Evolutionary conservation across 2,113 vertebrate species (phyloP).

Genomic region (Phodopus roborovskii): DNA sequence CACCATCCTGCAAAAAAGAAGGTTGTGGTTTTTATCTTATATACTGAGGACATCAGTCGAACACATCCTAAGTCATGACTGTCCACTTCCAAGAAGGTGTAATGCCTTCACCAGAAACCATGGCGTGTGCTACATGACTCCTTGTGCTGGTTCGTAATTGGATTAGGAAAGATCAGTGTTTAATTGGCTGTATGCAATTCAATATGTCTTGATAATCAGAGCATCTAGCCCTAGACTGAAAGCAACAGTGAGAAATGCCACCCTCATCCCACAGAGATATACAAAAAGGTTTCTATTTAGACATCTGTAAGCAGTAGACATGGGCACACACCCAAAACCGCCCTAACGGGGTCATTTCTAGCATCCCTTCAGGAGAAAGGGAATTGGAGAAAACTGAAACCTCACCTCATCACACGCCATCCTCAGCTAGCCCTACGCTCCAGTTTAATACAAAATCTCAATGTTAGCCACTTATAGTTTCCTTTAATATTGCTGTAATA

Average conservation of each 20-base stretch:
- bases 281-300: neutral
- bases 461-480: conserved; percentile 47
- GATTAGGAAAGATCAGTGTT: conserved; percentile 36
- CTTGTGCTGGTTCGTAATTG: neutral
- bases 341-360: neutral
- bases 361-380: conserved; percentile 34
- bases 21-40: neutral
- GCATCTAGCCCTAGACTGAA: conserved; percentile 5
- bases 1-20: neutral
- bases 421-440: conserved; percentile 54
- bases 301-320: neutral
- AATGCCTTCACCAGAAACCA: neutral
- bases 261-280: conserved; percentile 11
- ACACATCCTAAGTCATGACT: neutral
- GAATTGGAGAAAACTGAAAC: conserved; percentile 42
- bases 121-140: neutral
- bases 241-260: neutral
- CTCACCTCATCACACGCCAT: conserved; percentile 2
- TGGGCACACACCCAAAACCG: conserved; percentile 36
- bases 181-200: conserved; percentile 43
- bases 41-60: neutral
- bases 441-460: conserved; percentile 61
- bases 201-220: neutral
- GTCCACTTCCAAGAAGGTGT: neutral
- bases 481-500: neutral